These are phyloP conservation scores for Neotragus moschatus DNA, from an alignment of 2,113 vertebrate genomes.

Conservation along the genomic window DNA sequence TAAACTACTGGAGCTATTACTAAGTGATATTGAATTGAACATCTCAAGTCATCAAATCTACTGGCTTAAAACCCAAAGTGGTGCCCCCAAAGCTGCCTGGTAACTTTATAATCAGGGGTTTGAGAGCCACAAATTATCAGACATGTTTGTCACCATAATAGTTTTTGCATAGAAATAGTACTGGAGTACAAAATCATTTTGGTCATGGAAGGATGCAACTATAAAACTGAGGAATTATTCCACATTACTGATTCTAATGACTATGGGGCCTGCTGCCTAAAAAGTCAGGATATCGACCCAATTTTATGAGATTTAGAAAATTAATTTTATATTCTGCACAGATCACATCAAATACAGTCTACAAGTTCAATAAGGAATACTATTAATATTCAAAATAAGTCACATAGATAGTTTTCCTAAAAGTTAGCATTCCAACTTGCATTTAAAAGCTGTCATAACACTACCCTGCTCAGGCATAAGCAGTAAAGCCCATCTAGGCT, in stretches of 20 bases:
- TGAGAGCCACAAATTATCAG: conserved; percentile 34
- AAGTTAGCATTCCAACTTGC: neutral
- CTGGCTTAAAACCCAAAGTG: conserved; percentile 22
- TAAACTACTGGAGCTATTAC: conserved; percentile 17
- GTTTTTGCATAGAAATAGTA: neutral
- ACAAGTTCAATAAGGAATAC: conserved; percentile 49
- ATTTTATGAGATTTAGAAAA: conserved; percentile 60
- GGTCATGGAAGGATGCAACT: neutral
- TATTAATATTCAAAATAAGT: conserved; percentile 25
- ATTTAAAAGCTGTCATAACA: neutral
- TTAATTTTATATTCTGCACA: conserved; percentile 56
- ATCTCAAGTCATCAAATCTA: conserved; percentile 6
- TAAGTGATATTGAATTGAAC: conserved; percentile 33
- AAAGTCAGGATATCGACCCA: neutral
- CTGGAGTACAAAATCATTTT: neutral
- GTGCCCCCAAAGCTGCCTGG: neutral
- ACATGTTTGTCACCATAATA: neutral
- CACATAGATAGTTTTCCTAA: neutral
- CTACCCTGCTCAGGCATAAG: neutral
- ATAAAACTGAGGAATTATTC: conserved; percentile 25
- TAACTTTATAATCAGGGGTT: conserved; percentile 37
- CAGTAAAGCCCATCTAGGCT: neutral
- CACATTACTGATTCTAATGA: conserved; percentile 34
- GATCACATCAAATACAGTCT: conserved; percentile 11
- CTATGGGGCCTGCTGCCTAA: neutral